phyloP scores from a whole-genome alignment of 2,797 vertebrate genomes.

The Sebastes steindachneri region DNA sequence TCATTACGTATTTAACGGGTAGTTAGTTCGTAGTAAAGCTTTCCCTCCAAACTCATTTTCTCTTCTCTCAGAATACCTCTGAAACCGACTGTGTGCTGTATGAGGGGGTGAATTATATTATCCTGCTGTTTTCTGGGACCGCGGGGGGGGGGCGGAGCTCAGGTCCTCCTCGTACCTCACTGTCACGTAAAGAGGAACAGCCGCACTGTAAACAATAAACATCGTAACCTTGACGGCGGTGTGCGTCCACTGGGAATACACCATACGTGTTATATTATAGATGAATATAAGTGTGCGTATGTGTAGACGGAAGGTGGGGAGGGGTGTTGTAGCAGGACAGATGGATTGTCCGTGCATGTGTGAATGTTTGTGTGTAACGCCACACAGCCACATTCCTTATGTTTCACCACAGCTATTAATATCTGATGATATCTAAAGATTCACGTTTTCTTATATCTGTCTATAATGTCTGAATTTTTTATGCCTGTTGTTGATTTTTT shows the following conservation, averaged over 20 bases:
- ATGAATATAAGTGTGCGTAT: background rate
- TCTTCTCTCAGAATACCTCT: background rate
- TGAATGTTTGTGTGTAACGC: background rate
- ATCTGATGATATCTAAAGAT: background rate
- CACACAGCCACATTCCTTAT: background rate
- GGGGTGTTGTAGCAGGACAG: conserved; percentile 11
- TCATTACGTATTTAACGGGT: conserved; percentile 51
- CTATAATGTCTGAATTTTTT: background rate
- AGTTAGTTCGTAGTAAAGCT: conserved; percentile 27
- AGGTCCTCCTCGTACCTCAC: conserved; percentile 39
- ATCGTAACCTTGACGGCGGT: conserved; percentile 57
- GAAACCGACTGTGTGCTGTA: background rate
- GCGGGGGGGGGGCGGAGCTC: background rate
- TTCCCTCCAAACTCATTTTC: conserved; percentile 33
- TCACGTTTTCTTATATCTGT: too few species aligned
- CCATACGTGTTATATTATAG: background rate
- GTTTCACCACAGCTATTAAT: background rate
- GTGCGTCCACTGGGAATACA: conserved; percentile 41
- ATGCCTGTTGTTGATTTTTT: background rate
- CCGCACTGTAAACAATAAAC: conserved; percentile 46
- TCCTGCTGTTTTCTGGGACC: conserved; percentile 48
- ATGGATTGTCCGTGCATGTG: conserved; percentile 16
- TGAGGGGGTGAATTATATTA: conserved; percentile 39
- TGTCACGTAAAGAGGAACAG: conserved; percentile 46
- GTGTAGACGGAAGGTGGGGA: background rate